Conservation (phyloP, 2,113 vertebrate species). For the Turnix velox region DNA sequence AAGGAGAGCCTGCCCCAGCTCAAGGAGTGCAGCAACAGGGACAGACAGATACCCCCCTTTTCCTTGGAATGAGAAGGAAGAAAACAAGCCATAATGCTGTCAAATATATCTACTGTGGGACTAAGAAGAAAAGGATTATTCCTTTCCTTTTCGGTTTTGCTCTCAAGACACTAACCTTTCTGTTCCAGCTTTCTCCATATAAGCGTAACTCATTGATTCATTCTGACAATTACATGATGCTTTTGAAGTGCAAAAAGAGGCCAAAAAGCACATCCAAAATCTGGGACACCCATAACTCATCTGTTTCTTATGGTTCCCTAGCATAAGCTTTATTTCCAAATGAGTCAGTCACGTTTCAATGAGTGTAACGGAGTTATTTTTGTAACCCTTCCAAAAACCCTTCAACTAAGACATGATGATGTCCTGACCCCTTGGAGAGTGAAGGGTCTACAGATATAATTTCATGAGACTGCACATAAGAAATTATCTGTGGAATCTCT, state of each 20-base stretch:
- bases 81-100: background rate
- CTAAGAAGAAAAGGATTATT: background rate
- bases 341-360: background rate
- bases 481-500: background rate
- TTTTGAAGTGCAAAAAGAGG: conserved; percentile 41
- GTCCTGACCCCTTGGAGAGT: background rate
- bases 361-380: background rate
- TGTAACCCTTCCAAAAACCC: background rate
- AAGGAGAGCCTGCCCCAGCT: background rate
- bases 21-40: rapidly evolving
- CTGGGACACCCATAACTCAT: background rate
- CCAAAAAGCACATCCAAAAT: conserved; percentile 13
- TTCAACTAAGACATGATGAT: background rate
- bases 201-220: conserved; percentile 31
- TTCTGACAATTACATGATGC: conserved; percentile 38
- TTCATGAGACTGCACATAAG: background rate
- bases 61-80: background rate
- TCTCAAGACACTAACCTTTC: conserved; percentile 21
- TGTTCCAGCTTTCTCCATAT: background rate
- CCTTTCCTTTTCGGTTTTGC: background rate
- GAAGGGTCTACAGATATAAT: background rate
- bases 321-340: conserved; percentile 11
- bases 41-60: background rate
- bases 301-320: background rate
- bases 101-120: background rate